phyloP scores from a whole-genome alignment of 2,888 invertebrate genomes.

The Marasmarcha lunaedactyla region DNA sequence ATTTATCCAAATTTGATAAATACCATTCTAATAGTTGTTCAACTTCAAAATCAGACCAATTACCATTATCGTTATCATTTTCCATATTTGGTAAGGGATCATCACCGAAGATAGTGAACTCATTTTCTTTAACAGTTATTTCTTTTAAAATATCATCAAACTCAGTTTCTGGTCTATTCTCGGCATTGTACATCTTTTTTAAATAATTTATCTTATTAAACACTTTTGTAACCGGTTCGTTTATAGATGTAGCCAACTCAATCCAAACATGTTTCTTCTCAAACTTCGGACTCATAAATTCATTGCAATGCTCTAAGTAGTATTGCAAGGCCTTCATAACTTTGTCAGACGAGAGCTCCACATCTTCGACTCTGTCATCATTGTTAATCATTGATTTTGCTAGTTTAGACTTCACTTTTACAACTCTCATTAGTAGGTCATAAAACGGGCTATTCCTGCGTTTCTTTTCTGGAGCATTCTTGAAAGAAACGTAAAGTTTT shows the following conservation, averaged over 20 bases:
- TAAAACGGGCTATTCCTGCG: conserved; percentile 14
- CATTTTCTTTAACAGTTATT: conserved; percentile 31
- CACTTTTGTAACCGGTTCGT: conserved; percentile 35
- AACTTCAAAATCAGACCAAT: conserved; percentile 41
- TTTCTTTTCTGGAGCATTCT: not conserved
- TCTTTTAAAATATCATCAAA: conserved; percentile 30
- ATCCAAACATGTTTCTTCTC: conserved; percentile 52
- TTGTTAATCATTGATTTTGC: conserved; percentile 15
- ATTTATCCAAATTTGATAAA: conserved; percentile 49
- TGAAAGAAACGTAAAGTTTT: conserved; percentile 8
- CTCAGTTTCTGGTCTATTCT: conserved; percentile 21
- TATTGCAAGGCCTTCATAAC: conserved; percentile 37
- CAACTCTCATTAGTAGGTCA: conserved; percentile 33
- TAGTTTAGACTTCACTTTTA: conserved; percentile 32
- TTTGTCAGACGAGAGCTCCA: conserved; percentile 30
- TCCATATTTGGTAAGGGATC: conserved; percentile 21
- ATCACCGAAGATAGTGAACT: conserved; percentile 28
- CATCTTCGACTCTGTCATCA: conserved; percentile 31
- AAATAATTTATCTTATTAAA: conserved; percentile 50
- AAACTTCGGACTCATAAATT: conserved; percentile 45
- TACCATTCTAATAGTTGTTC: conserved; percentile 49
- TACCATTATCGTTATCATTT: conserved; percentile 21
- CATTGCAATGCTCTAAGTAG: conserved; percentile 45
- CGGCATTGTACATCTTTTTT: conserved; percentile 33
- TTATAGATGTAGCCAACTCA: conserved; percentile 35